Percentiles rank a stretch among this genome's conserved stretches.
Conservation (phyloP, 92 coral and sea anemone genomes). For the Desmophyllum pertusum region DNA sequence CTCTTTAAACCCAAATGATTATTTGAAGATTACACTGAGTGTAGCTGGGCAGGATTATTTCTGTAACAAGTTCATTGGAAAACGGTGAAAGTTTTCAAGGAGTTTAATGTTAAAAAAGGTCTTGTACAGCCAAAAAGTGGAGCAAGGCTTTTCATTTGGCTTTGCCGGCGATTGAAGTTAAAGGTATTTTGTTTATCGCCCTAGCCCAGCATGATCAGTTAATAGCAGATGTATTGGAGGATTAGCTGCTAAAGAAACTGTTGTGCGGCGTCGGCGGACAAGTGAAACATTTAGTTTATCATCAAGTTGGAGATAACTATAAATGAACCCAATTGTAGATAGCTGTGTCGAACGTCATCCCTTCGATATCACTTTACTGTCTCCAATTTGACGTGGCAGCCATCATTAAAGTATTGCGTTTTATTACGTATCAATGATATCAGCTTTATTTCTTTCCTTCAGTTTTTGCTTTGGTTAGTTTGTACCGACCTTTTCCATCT, state of each 20-base stretch:
- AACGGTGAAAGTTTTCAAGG: neutral
- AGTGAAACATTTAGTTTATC: neutral
- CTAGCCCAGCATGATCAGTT: too few species aligned
- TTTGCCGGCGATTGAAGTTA: too few species aligned
- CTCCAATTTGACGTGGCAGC: neutral
- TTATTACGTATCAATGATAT: neutral
- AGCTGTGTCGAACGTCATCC: neutral
- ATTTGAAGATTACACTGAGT: neutral
- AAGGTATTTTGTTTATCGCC: too few species aligned
- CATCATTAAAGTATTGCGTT: neutral
- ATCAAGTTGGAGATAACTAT: neutral
- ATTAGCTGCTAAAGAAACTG: neutral
- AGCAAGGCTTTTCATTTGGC: too few species aligned
- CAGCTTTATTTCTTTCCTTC: neutral
- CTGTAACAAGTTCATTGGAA: neutral
- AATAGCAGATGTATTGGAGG: too few species aligned
- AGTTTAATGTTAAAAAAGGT: too few species aligned
- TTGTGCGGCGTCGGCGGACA: neutral
- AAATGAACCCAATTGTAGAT: neutral
- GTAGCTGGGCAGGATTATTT: neutral
- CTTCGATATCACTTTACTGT: neutral
- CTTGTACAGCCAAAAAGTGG: too few species aligned
- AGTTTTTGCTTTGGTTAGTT: neutral
- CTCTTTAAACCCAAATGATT: neutral
- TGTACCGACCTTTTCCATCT: neutral